Conservation (phyloP, 2,797 vertebrate genomes). For the Argentina silus region DNA sequence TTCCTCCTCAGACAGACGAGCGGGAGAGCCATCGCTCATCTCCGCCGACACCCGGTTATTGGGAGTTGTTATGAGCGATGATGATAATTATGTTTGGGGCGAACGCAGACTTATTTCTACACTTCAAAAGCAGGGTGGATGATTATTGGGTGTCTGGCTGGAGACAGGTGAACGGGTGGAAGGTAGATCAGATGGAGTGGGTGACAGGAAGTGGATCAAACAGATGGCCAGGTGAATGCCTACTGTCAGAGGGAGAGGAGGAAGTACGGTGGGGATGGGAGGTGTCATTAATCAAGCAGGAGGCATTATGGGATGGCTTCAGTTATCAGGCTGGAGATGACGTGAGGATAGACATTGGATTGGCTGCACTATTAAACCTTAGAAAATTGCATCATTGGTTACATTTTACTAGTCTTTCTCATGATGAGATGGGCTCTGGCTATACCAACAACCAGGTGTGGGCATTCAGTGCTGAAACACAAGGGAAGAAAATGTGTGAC, state of each 20-base stretch:
- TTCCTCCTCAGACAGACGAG: slow-evolving; percentile 60
- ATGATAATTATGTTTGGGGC: slow-evolving; percentile 72
- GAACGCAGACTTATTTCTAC: slow-evolving; percentile 67
- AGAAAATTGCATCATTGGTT: too few species aligned
- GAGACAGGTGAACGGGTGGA: slow-evolving; percentile 55
- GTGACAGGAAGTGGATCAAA: slow-evolving; percentile 63
- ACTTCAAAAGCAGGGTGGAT: slow-evolving; percentile 72
- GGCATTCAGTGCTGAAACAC: too few species aligned
- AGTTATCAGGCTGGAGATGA: neutral
- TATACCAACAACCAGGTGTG: too few species aligned
- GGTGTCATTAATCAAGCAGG: slow-evolving; percentile 67
- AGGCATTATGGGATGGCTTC: neutral
- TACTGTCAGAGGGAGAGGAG: slow-evolving; percentile 70
- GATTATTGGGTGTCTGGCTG: slow-evolving; percentile 58
- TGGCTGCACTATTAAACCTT: too few species aligned
- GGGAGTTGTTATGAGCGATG: slow-evolving; percentile 74
- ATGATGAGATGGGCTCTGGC: too few species aligned
- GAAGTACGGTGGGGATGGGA: slow-evolving; percentile 55
- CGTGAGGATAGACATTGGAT: too few species aligned
- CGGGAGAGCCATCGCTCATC: slow-evolving; percentile 59
- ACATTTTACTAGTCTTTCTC: too few species aligned
- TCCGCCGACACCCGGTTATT: slow-evolving; percentile 66
- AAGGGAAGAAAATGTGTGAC: too few species aligned
- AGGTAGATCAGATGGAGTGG: slow-evolving; percentile 64
- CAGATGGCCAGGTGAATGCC: slow-evolving; percentile 63